Conservation (phyloP, 2,888 invertebrate genomes). For the Cheilosia scutellata region DNA sequence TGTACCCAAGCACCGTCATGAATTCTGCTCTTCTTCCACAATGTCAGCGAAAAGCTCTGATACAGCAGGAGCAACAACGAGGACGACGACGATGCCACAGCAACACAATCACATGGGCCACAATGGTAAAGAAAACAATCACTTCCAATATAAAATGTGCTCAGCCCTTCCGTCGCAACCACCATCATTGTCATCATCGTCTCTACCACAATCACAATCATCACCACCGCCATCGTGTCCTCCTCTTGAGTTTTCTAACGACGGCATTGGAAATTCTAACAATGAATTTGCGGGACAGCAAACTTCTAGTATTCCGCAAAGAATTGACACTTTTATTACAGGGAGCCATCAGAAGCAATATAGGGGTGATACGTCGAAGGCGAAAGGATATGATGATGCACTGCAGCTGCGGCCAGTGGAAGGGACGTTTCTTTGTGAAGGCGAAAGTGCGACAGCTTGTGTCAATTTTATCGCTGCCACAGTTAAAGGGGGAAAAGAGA, state of each 20-base stretch:
- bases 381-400: constrained; percentile 10
- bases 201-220: not conserved
- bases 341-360: constrained; percentile 54
- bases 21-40: not conserved
- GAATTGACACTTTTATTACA: constrained; percentile 49
- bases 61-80: not conserved
- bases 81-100: constrained; percentile 10
- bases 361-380: constrained; percentile 21
- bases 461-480: constrained; percentile 48
- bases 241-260: constrained; percentile 45
- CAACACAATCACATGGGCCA: constrained; percentile 33
- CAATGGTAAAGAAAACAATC: constrained; percentile 49
- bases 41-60: not conserved
- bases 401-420: not conserved
- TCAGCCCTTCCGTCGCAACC: constrained; percentile 39
- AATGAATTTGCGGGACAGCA: constrained; percentile 46
- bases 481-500: constrained; percentile 10
- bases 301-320: constrained; percentile 34
- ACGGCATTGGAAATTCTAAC: constrained; percentile 42
- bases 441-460: constrained; percentile 25
- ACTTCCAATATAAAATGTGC: constrained; percentile 47
- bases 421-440: not conserved
- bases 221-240: constrained; percentile 10
- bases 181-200: constrained; percentile 3
- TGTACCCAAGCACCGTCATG: constrained; percentile 3